Percentiles rank a stretch among this genome's conserved stretches.
phyloP scores from a whole-genome alignment of 2,113 vertebrate species.

The Pseudorhombus dupliciocellatus region DNA sequence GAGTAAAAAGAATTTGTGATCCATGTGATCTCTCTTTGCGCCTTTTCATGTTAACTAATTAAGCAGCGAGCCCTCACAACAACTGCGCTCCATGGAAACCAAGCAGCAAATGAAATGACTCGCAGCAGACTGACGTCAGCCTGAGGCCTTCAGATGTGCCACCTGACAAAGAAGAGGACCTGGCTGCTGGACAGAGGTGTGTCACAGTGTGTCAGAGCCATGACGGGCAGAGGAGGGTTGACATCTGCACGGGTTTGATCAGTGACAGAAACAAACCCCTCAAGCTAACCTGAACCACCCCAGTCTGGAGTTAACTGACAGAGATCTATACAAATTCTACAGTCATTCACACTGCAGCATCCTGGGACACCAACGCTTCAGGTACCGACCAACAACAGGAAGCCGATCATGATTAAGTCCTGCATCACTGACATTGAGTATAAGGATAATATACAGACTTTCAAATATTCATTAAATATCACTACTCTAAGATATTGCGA shows the following conservation, averaged over 20 bases:
- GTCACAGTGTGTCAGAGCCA: slow-evolving; percentile 48
- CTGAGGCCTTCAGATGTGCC: slow-evolving; percentile 66
- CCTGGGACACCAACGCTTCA: neutral
- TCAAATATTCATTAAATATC: no score
- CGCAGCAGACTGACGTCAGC: slow-evolving; percentile 70
- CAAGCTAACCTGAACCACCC: no score
- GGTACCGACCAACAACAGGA: neutral
- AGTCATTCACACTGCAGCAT: no score
- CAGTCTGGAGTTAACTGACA: no score
- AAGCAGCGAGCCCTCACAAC: slow-evolving; percentile 61
- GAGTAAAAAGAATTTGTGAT: slow-evolving; percentile 64
- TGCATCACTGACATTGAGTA: no score
- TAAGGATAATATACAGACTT: no score
- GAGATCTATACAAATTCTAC: no score
- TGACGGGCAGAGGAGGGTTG: slow-evolving; percentile 16
- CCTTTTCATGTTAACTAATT: slow-evolving; percentile 72
- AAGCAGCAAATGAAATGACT: slow-evolving; percentile 47
- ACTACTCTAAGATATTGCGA: no score
- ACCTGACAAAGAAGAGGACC: slow-evolving; percentile 62
- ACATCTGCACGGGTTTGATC: neutral
- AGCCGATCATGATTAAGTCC: neutral
- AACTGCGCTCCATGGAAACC: slow-evolving; percentile 78
- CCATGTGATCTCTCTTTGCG: slow-evolving; percentile 29
- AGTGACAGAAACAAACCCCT: no score
- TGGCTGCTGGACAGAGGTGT: slow-evolving; percentile 61